Evolutionary conservation across 2,113 vertebrate genomes (phyloP).

Genomic region (Hypanus sabinus): DNA sequence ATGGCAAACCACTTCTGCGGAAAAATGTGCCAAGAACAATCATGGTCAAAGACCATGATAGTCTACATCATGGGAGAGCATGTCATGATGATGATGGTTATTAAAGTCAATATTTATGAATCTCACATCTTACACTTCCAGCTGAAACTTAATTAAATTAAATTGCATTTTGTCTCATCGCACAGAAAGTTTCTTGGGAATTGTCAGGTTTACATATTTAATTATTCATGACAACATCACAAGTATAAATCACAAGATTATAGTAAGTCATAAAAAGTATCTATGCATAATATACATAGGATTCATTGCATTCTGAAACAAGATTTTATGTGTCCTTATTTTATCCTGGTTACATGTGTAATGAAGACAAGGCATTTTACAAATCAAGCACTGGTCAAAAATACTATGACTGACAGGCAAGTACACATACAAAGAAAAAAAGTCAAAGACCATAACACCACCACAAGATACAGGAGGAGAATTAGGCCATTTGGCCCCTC

Average conservation of each 20-base stretch:
- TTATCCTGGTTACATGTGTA: neutral
- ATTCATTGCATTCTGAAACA: neutral
- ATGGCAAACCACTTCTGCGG: too few relatives aligned
- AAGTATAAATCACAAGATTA: neutral
- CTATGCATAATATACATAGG: neutral
- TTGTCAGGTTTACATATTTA: neutral
- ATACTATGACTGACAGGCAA: neutral
- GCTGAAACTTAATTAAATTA: neutral
- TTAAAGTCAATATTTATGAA: neutral
- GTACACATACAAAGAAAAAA: neutral
- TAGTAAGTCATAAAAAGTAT: neutral
- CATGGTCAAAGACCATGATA: too few relatives aligned
- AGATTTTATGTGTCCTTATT: too few relatives aligned
- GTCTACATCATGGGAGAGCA: too few relatives aligned
- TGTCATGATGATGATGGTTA: neutral
- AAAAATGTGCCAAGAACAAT: too few relatives aligned
- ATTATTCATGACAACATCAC: neutral
- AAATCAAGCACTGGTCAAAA: neutral
- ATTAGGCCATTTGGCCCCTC: too few relatives aligned
- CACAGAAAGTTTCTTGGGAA: neutral
- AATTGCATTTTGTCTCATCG: neutral
- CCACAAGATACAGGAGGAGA: too few relatives aligned
- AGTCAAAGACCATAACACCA: too few relatives aligned
- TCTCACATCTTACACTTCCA: neutral
- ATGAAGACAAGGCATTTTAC: neutral